A percentile compares a stretch with the other conserved stretches of the same genome.
These are phyloP conservation scores for Lycia hirtaria DNA, from an alignment of 2,888 invertebrate genomes.

Conservation along the genomic window DNA sequence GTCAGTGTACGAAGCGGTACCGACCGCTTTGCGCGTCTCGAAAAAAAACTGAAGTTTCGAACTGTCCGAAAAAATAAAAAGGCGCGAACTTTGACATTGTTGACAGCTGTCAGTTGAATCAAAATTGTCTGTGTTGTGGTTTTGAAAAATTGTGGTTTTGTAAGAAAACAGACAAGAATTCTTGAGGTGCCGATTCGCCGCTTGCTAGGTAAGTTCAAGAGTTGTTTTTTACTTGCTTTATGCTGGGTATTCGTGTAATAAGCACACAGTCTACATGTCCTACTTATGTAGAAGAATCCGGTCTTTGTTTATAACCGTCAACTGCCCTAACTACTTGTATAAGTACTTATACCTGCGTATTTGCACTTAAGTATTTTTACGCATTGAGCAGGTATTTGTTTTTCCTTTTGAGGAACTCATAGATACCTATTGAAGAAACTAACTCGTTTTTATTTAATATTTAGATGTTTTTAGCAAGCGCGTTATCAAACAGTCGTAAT, in stretches of 20 bases:
- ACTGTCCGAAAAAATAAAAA: conserved; percentile 25
- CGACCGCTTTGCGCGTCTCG: conserved; percentile 32
- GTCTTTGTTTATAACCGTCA: neutral
- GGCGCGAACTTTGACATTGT: conserved; percentile 33
- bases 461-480: too few species aligned
- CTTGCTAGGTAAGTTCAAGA: conserved; percentile 27
- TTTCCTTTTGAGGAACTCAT: too few species aligned
- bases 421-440: too few species aligned
- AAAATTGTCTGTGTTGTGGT: conserved; percentile 17
- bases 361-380: too few species aligned
- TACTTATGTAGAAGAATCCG: neutral
- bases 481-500: too few species aligned
- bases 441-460: too few species aligned
- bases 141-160: conserved; percentile 22
- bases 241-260: neutral
- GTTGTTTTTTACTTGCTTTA: neutral
- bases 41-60: conserved; percentile 19
- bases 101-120: conserved; percentile 30
- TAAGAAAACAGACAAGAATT: conserved; percentile 3
- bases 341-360: too few species aligned
- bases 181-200: too few species aligned
- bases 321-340: too few species aligned
- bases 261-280: neutral
- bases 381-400: too few species aligned
- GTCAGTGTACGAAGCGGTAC: conserved; percentile 24